Base-by-base conservation (phyloP, 2,888 invertebrate species). In the Drosophila hamatofila region DNA sequence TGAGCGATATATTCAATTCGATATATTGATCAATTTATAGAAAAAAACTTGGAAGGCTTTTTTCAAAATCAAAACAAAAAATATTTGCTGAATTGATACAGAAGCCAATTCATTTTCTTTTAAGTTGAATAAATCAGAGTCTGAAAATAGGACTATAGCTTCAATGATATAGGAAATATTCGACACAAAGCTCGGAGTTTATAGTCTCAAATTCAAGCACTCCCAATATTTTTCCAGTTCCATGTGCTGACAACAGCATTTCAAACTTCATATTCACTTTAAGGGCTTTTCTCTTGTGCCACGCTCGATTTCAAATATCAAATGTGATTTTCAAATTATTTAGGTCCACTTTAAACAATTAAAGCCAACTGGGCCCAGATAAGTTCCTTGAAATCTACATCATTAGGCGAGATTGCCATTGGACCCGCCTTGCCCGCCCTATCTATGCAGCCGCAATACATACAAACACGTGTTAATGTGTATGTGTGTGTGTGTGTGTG, bases 381-480 rank as follows among this genome's bases (percentile, higher is more conserved):
- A 16, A 42, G 30, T 56, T 42, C 41, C 27, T 21, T 21, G 21
- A 56, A 21, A 27, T 27, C 14, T 18, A 25, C 25, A 58, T 48
- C 27, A 58, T 49, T 27, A 27, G 14, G 37, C 37, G 9, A 27
- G 37, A 37, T 58, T 48, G 48, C 21, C 46, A 7, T 18, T 48
- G 18, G 25, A 18, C 37, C 35, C n/a, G 33, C 33, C 18, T n/a
- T 18, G 33, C 5, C 14, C 5, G 12, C 23, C 25, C 3, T 35
- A 25, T 18, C 21, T 56, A 18, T 23, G 30, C n/a, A 42, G 27
- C 11, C 16, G 27, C 8, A 30, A 4, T 16, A 52, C 35, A 37
- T 23, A 23, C 16, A 44, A 7, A 12, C 27, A 30, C 14, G n/a
- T 30, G 23, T 44, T 0, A 3, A 2, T 41, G 8, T 44, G 1